phyloP scores from a whole-genome alignment of 2,113 vertebrate genomes.

The Elachura formosa region DNA sequence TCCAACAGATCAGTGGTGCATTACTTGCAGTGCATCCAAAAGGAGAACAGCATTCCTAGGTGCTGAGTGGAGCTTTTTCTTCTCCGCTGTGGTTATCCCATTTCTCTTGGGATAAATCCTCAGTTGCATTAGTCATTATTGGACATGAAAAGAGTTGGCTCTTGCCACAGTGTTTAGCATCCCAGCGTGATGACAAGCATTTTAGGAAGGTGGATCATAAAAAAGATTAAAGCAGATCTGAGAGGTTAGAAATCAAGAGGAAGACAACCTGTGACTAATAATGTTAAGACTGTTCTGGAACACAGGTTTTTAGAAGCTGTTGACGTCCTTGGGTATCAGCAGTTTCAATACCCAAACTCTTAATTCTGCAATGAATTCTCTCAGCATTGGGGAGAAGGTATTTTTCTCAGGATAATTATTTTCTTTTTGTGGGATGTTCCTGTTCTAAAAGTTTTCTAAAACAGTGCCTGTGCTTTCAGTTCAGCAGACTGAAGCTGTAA shows the following conservation, averaged over 20 bases:
- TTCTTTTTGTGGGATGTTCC: background rate
- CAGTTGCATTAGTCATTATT: background rate
- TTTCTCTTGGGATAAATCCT: background rate
- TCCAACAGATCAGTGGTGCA: background rate
- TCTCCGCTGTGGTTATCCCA: background rate
- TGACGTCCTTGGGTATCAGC: background rate
- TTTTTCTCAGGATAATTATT: background rate
- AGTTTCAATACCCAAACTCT: background rate
- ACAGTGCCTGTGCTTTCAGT: background rate
- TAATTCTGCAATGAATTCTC: background rate
- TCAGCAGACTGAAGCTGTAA: background rate
- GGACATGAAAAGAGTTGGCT: background rate
- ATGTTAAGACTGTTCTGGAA: background rate
- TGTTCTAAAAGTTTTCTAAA: background rate
- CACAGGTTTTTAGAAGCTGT: background rate
- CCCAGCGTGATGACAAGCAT: background rate
- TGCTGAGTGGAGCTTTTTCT: background rate
- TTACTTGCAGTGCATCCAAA: background rate
- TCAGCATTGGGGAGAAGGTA: accelerated
- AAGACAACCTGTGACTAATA: background rate
- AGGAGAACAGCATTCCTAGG: background rate
- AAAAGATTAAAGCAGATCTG: background rate
- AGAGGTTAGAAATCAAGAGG: background rate
- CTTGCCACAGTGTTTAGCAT: background rate
- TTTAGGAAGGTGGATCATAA: background rate